phyloP scores from a whole-genome alignment of 2,888 invertebrate genomes.

The Automeris io region DNA sequence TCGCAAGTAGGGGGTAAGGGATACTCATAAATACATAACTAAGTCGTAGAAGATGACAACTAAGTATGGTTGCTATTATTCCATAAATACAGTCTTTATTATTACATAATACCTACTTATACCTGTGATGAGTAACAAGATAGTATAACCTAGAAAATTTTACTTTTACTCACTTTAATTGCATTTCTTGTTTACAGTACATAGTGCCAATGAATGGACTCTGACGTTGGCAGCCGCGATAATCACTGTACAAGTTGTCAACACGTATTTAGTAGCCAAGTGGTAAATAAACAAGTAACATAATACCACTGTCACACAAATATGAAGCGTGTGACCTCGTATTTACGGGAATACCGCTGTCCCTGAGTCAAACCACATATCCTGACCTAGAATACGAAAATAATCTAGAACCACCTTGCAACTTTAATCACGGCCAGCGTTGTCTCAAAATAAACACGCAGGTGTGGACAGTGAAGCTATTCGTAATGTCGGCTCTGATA shows the following conservation, averaged over 20 bases:
- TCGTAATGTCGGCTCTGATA: conserved; percentile 36
- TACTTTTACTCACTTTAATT: no score
- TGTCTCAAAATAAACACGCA: conserved; percentile 65
- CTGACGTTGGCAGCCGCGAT: not conserved
- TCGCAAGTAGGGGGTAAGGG: no score
- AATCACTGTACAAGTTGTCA: not conserved
- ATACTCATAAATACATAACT: no score
- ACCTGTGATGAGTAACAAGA: no score
- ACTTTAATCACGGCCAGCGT: conserved; percentile 52
- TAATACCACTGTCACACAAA: conserved; percentile 24
- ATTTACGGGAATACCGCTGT: conserved; percentile 42
- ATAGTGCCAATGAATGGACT: not conserved
- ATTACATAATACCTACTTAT: no score
- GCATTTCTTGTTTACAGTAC: no score
- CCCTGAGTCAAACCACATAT: conserved; percentile 64
- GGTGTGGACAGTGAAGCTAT: conserved; percentile 54
- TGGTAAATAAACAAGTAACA: conserved; percentile 6
- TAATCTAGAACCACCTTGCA: conserved; percentile 69
- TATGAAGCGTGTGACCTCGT: conserved; percentile 29
- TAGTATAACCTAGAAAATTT: no score
- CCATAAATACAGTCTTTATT: no score
- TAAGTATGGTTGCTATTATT: no score
- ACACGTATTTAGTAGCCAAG: not conserved
- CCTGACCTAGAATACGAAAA: conserved; percentile 72
- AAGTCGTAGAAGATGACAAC: no score